A percentile compares a stretch with the other conserved stretches of the same genome.
Evolutionary conservation across 2,113 vertebrate genomes (phyloP).

Genomic region (Limnothrissa miodon): DNA sequence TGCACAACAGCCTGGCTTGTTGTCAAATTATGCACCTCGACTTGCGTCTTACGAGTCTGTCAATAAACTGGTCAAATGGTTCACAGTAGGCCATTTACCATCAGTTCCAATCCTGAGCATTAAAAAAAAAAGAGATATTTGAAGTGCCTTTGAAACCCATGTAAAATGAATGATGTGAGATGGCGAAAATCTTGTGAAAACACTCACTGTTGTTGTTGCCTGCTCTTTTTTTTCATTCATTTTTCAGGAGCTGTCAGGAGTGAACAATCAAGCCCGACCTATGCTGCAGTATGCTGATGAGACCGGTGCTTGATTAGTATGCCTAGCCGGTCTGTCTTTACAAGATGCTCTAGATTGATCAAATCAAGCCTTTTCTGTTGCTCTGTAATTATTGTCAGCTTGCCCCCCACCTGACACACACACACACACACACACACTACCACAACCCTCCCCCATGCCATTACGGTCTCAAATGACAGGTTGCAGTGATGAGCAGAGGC

Average conservation of each 20-base stretch:
- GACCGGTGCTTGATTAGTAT: constrained; percentile 35
- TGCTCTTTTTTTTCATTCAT: background rate
- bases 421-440: too few relatives aligned
- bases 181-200: background rate
- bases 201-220: background rate
- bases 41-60: constrained; percentile 12
- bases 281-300: background rate
- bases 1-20: background rate
- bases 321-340: constrained; percentile 36
- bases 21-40: background rate
- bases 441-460: background rate
- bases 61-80: constrained; percentile 14
- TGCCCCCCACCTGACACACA: too few relatives aligned
- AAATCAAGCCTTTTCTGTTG: constrained; percentile 44
- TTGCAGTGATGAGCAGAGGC: constrained; percentile 30
- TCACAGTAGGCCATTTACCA: constrained; percentile 16
- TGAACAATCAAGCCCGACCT: background rate
- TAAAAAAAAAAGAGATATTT: constrained; percentile 8
- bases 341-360: constrained; percentile 33
- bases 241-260: background rate
- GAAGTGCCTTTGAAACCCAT: background rate
- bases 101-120: constrained; percentile 21
- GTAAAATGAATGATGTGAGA: constrained; percentile 4
- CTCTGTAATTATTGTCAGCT: constrained; percentile 44
- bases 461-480: constrained; percentile 28